Percentiles rank a stretch among this genome's conserved stretches.
Evolutionary conservation across 1,140 invertebrate genomes (phyloP).

Genomic region (Cotesia glomerata): DNA sequence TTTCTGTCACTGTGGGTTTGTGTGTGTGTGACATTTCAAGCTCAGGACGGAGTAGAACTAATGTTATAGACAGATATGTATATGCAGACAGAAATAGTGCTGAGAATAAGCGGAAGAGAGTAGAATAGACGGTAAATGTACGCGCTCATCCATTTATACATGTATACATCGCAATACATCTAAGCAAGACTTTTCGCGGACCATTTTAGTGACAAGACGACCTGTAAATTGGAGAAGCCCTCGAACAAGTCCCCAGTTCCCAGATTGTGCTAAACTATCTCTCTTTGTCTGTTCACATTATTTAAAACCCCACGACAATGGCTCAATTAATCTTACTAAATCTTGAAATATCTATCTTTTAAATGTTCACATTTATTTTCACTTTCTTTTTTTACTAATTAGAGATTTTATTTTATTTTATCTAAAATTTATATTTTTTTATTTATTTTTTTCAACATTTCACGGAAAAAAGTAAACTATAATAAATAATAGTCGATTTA

Average conservation of each 20-base stretch:
- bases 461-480: too few relatives aligned
- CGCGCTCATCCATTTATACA: too few relatives aligned
- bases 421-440: too few relatives aligned
- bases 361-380: too few relatives aligned
- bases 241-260: background rate
- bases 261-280: background rate
- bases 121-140: slow-evolving; percentile 1
- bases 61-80: slow-evolving; percentile 45
- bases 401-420: too few relatives aligned
- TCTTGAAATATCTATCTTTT: too few relatives aligned
- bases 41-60: background rate
- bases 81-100: slow-evolving; percentile 4
- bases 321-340: too few relatives aligned
- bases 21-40: background rate
- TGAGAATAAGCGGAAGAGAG: slow-evolving; percentile 28
- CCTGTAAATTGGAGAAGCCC: slow-evolving; percentile 14
- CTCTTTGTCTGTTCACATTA: too few relatives aligned
- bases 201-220: slow-evolving; percentile 1
- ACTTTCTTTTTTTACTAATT: too few relatives aligned
- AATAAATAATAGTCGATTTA: too few relatives aligned
- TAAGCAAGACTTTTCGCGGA: slow-evolving; percentile 11
- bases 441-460: too few relatives aligned
- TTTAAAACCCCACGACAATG: too few relatives aligned
- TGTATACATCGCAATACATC: background rate
- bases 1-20: background rate